Conservation (phyloP, 2,113 vertebrate genomes). For the Gymnobelideus leadbeateri region DNA sequence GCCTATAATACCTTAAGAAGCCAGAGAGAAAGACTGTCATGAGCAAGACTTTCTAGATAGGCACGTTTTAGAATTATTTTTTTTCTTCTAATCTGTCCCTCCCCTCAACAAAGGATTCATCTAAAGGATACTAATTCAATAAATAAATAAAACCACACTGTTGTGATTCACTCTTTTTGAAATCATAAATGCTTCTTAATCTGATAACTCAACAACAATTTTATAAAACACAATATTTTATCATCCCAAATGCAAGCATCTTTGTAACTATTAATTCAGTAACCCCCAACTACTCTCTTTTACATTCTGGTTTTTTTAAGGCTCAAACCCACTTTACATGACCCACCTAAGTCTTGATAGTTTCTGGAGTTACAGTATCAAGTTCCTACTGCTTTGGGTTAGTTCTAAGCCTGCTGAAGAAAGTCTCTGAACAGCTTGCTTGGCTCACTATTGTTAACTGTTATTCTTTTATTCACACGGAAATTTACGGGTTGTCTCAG, state of each 20-base stretch:
- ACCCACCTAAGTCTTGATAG: background rate
- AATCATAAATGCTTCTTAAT: background rate
- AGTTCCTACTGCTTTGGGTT: background rate
- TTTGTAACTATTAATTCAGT: background rate
- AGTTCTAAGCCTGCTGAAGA: background rate
- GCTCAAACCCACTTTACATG: background rate
- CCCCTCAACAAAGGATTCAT: background rate
- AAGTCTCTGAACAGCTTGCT: background rate
- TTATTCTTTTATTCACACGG: background rate
- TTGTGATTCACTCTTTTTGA: background rate
- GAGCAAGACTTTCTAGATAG: constrained; percentile 13
- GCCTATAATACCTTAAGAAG: constrained; percentile 66
- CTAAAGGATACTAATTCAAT: background rate
- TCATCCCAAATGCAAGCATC: background rate
- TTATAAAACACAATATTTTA: background rate
- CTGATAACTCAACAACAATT: background rate
- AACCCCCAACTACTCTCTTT: background rate
- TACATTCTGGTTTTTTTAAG: background rate
- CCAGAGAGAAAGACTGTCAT: constrained; percentile 53
- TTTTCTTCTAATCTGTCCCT: background rate
- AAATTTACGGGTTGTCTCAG: background rate
- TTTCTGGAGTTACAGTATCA: background rate
- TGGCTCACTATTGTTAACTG: background rate
- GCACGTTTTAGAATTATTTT: background rate
- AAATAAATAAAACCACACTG: background rate